These are phyloP conservation scores for Mythimna impura DNA, from an alignment of 2,888 invertebrate species.

Conservation along the genomic window DNA sequence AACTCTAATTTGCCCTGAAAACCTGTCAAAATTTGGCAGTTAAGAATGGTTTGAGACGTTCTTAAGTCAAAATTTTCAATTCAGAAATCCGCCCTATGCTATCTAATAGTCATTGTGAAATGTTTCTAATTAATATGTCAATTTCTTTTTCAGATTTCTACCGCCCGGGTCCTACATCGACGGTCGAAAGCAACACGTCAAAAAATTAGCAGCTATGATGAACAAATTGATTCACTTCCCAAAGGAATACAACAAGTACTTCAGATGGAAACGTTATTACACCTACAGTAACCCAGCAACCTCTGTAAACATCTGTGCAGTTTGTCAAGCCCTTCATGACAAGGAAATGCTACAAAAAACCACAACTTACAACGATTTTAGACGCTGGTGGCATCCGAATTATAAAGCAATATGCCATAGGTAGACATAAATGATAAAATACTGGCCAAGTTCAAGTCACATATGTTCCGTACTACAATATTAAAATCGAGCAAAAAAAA, in stretches of 20 bases:
- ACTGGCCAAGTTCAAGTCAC: neutral
- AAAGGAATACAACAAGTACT: slow-evolving; percentile 73
- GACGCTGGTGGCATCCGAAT: slow-evolving; percentile 80
- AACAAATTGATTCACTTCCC: slow-evolving; percentile 71
- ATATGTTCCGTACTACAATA: too few relatives aligned
- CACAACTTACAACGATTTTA: slow-evolving; percentile 73
- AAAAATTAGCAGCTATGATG: slow-evolving; percentile 74
- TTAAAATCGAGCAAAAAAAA: too few relatives aligned
- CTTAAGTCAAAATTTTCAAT: too few relatives aligned
- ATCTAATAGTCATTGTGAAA: too few relatives aligned
- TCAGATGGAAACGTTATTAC: slow-evolving; percentile 78
- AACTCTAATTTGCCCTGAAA: too few relatives aligned
- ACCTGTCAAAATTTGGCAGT: too few relatives aligned
- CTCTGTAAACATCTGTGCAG: slow-evolving; percentile 74
- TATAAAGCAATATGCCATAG: slow-evolving; percentile 60
- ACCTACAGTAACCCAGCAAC: slow-evolving; percentile 69
- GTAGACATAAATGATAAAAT: neutral
- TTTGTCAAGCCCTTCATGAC: slow-evolving; percentile 78
- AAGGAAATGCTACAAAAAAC: slow-evolving; percentile 64
- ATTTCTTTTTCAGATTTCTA: slow-evolving; percentile 77
- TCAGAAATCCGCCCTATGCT: too few relatives aligned
- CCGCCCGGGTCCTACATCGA: slow-evolving; percentile 84
- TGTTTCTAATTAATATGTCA: neutral
- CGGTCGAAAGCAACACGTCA: slow-evolving; percentile 65
- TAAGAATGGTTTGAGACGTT: too few relatives aligned